Evolutionary conservation across 1,140 invertebrate species (phyloP), one percentile per base, ranked within the genome.

Genomic region (Drosophila nikananu): DNA sequence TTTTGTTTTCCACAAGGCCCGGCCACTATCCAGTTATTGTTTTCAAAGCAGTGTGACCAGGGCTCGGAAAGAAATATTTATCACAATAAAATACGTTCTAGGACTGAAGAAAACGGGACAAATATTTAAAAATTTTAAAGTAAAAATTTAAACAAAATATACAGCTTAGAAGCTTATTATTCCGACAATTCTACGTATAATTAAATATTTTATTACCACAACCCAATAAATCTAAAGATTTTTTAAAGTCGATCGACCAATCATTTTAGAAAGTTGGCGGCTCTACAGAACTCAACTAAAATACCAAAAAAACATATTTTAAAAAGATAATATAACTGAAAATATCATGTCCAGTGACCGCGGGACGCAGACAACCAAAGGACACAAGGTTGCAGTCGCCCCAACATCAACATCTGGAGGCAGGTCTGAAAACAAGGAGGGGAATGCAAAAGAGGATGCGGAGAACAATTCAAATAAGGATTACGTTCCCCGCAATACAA

Each of bases 1-100:
- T 65, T 52, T 76, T 66, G 37, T 62, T 79, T 84, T 81, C 39
- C 37, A 63, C 42, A 19, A 51, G 39, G 7, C 32, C 39, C 32
- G 27, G 19, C 23, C 12, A 25, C 32, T n/a, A 35, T 55, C 15
- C 21, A 37, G 52, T 23, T 55, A 37, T 57, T 6, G 54, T 39
- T 57, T 25, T 25, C 10, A 17, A 25, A 12, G 21, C 13, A 35
- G 35, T 42, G 30, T 71, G 37, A 35, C 21, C 32, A 25, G 54
- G 0, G 17, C 7, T 5, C 5, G 52, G 2, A 0, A 23, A 8
- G 10, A 3, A 5, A 21, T 21, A 54, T 35, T 32, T 54, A 6
- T 17, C 1, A 39, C 0, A 37, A 0, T 15, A 35, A 15, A 35
- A 35, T 35, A 21, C 15, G 25, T 30, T 12, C 17, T 19, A 52